Percentiles rank a stretch among this genome's conserved stretches.
Conservation (phyloP, 2,888 invertebrate species). For the Tetanocera ferruginea region DNA sequence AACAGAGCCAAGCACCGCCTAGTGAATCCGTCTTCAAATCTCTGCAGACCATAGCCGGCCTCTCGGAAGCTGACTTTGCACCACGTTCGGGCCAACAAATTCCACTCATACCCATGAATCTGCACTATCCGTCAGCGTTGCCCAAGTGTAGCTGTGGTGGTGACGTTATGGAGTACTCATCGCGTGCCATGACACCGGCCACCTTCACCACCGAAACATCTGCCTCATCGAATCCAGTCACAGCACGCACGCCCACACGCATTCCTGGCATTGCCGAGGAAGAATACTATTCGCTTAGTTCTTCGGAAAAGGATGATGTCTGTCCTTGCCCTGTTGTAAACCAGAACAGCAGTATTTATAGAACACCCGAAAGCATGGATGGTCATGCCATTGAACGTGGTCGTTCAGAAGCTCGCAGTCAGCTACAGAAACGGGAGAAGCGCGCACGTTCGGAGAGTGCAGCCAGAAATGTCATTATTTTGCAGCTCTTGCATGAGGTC, state of each 20-base stretch:
- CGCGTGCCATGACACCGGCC: slow-evolving; percentile 6
- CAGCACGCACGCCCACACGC: background rate
- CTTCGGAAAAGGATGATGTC: slow-evolving; percentile 24
- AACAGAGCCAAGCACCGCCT: no score
- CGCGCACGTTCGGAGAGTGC: background rate
- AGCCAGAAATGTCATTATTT: slow-evolving; percentile 31
- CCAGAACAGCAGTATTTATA: background rate
- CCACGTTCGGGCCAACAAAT: background rate
- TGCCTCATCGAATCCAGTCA: slow-evolving; percentile 9
- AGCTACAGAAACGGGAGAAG: background rate
- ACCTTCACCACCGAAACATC: slow-evolving; percentile 31
- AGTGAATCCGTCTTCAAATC: background rate
- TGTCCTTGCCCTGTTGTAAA: background rate
- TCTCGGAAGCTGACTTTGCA: background rate
- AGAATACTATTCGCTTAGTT: slow-evolving; percentile 43
- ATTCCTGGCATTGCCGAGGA: background rate
- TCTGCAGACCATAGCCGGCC: background rate
- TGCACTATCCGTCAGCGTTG: background rate
- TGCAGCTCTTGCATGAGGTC: slow-evolving; percentile 46
- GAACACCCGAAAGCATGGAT: background rate
- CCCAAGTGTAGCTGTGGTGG: background rate
- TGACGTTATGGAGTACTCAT: background rate
- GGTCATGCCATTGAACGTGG: background rate
- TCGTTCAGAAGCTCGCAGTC: background rate
- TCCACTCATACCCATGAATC: background rate